phyloP scores from a whole-genome alignment of 2,888 invertebrate species.

The Drosophila greeni region DNA sequence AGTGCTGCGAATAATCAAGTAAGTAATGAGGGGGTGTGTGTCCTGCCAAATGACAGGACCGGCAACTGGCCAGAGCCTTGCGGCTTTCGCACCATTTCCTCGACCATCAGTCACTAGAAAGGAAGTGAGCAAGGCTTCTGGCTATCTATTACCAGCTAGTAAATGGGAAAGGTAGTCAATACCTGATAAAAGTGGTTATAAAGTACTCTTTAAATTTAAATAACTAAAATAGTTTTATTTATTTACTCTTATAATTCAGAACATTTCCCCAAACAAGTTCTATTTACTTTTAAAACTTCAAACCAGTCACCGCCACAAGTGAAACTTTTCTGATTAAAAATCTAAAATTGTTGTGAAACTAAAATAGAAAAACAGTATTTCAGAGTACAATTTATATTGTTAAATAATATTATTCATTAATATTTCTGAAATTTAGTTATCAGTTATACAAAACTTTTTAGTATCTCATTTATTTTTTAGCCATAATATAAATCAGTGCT shows the following conservation, averaged over 20 bases:
- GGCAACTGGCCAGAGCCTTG: conserved; percentile 17
- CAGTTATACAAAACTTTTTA: too few relatives aligned
- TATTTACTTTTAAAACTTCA: neutral
- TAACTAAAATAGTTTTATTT: neutral
- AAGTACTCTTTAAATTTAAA: neutral
- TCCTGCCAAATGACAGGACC: conserved; percentile 12
- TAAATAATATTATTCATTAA: neutral
- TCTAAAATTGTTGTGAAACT: neutral
- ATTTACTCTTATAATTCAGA: neutral
- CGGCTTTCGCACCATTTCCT: conserved; percentile 14
- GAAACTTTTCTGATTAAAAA: neutral
- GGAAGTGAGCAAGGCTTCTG: neutral
- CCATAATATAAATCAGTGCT: neutral
- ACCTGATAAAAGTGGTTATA: neutral
- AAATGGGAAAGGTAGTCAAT: neutral
- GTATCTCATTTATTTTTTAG: neutral
- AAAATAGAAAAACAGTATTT: neutral
- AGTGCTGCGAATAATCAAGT: conserved; percentile 54
- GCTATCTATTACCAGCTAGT: neutral
- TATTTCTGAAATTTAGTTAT: neutral
- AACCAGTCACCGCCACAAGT: neutral
- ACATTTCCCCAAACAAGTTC: neutral
- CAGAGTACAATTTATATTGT: neutral
- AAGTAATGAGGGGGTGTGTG: conserved; percentile 42
- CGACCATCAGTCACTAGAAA: neutral